These are phyloP conservation scores for Amphiura filiformis DNA, from an alignment of 35 echinoderm and acorn worm genomes.

Conservation along the genomic window DNA sequence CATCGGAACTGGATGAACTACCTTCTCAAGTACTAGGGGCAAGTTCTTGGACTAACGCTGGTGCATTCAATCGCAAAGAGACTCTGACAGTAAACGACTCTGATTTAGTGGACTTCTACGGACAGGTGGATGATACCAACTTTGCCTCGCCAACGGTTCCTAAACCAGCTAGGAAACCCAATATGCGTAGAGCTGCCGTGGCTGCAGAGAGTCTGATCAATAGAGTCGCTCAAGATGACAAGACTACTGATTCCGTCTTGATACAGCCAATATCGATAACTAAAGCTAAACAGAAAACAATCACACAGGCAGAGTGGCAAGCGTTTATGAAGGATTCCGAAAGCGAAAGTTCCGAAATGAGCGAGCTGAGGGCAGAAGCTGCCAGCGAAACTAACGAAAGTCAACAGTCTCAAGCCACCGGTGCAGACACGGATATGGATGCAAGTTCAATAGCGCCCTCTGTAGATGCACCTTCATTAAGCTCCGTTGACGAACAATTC, in stretches of 20 bases:
- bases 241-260: not conserved
- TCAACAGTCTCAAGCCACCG: not conserved
- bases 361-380: not conserved
- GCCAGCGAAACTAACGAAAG: not conserved
- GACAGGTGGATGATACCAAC: not conserved
- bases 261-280: not conserved
- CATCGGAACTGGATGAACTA: not conserved
- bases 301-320: not conserved
- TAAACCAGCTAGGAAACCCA: not conserved
- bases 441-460: not conserved
- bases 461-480: not conserved
- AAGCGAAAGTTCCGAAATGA: not conserved
- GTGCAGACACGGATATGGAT: not conserved
- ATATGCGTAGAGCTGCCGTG: not conserved
- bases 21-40: conserved; percentile 12
- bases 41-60: not conserved
- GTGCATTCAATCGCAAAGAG: not conserved
- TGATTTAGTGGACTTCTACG: conserved; percentile 84
- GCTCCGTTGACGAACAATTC: too few relatives aligned
- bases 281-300: not conserved
- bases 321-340: not conserved
- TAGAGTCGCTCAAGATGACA: not conserved
- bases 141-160: not conserved
- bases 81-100: conserved; percentile 43
- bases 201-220: not conserved